Evolutionary conservation across 2,888 invertebrate species (phyloP), one percentile per base, ranked within the genome.

Genomic region (Heliconius aoede): DNA sequence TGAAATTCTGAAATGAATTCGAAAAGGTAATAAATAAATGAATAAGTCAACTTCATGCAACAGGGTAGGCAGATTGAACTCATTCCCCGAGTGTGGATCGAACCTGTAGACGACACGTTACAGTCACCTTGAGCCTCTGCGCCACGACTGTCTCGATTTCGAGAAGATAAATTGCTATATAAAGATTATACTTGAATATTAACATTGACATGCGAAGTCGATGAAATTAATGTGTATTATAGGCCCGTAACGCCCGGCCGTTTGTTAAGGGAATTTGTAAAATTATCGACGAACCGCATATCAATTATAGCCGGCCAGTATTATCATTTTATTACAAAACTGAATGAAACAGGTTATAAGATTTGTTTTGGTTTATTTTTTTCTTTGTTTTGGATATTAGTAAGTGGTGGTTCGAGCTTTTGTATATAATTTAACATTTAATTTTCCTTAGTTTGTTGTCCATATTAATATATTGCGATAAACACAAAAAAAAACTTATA

Each of bases 221-320:
- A 83, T 84, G 80, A 91, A 90, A 94, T 93, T 92, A 91, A 94
- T 94, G 93, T 91, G 87, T 93, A 93, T 94, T 94, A 93, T 91
- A 92, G 93, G 86, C 84, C 80, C 84, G 84, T 81, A 85, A 88
- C 89, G 88, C 86, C 90, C 89, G 90, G 88, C 91, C 88, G 90
- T 89, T 90, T 88, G 88, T 90, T 85, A 85, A 82, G 89, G 86
- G 88, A 93, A 92, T 93, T 93, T 91, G 90, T 90, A 86, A 91
- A 92, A 93, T 94, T 93, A 93, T 91, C 90, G 89, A 86, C 89
- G 86, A 90, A 90, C 90, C 90, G 90, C 90, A 91, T 91, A 93
- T 92, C 91, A 91, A 91, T 91, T 91, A 86, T 87, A 81, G 69
- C 60, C 65, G 67, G 81, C 82, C 83, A 82, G 81, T 46, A 58